phyloP scores from a whole-genome alignment of 2,113 vertebrate species.

The Brienomyrus longianalis region DNA sequence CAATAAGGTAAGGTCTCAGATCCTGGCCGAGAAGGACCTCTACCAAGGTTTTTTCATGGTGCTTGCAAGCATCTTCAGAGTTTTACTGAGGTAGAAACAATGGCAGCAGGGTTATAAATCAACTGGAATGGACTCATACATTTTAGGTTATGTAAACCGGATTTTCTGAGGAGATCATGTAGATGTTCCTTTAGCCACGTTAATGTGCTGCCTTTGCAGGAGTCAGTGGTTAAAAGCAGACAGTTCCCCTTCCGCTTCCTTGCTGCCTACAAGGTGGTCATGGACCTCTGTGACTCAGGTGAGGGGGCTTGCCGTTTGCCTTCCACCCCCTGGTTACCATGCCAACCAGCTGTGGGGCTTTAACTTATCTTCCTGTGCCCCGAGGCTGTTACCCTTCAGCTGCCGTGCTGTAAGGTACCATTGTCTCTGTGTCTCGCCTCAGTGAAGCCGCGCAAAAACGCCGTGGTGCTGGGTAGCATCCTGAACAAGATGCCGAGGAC shows the following conservation, averaged over 20 bases:
- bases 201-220: conserved; percentile 46
- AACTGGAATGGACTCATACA: neutral
- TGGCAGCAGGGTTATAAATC: neutral
- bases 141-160: neutral
- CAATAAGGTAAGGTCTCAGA: conserved; percentile 50
- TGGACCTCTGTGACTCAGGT: conserved; percentile 50
- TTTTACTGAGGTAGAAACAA: neutral
- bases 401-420: neutral
- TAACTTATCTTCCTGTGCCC: neutral
- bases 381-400: neutral
- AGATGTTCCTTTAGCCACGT: neutral
- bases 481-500: conserved; percentile 48
- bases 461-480: conserved; percentile 42
- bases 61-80: too few relatives aligned
- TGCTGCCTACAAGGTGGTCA: conserved; percentile 72
- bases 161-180: neutral
- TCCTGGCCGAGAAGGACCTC: neutral
- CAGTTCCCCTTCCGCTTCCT: conserved; percentile 83
- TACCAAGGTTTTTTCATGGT: neutral
- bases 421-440: conserved; percentile 20
- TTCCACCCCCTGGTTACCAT: neutral
- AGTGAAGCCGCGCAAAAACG: conserved; percentile 6
- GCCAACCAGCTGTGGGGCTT: neutral
- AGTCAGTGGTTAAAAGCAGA: conserved; percentile 68
- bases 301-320: neutral